Percentiles rank a stretch among this genome's conserved stretches.
phyloP scores from a whole-genome alignment of 2,797 vertebrate species.

The Eulemur mongoz region DNA sequence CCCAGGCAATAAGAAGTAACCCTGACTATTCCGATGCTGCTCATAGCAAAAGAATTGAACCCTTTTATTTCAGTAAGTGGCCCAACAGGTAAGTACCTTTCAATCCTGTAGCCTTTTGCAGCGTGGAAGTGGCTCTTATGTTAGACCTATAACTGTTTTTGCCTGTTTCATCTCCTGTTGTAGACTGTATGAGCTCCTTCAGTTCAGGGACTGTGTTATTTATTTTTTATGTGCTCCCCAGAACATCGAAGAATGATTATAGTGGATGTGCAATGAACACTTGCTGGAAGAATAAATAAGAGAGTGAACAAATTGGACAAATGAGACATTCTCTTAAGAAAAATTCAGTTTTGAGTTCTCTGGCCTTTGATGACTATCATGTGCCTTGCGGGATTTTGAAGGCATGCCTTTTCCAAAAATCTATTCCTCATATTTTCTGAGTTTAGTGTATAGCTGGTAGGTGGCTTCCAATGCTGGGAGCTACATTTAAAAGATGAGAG shows the following conservation, averaged over 20 bases:
- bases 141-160: neutral
- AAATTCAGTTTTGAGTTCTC: conserved; percentile 3
- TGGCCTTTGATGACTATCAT: neutral
- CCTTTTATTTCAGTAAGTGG: neutral
- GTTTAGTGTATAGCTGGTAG: neutral
- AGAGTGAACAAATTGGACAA: neutral
- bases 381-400: neutral
- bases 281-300: neutral
- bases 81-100: neutral
- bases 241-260: neutral
- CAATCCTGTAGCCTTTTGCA: neutral
- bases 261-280: neutral
- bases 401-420: neutral
- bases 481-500: conserved; percentile 16
- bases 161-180: neutral
- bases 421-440: conserved; percentile 33
- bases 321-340: neutral
- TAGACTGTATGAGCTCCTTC: neutral
- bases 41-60: neutral
- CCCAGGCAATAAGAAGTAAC: neutral
- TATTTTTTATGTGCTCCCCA: neutral
- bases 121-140: neutral
- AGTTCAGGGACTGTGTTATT: neutral
- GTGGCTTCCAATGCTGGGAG: neutral
- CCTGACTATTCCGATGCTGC: neutral